phyloP scores from a whole-genome alignment of 2,888 invertebrate genomes.

The Protodeltote pygarga region DNA sequence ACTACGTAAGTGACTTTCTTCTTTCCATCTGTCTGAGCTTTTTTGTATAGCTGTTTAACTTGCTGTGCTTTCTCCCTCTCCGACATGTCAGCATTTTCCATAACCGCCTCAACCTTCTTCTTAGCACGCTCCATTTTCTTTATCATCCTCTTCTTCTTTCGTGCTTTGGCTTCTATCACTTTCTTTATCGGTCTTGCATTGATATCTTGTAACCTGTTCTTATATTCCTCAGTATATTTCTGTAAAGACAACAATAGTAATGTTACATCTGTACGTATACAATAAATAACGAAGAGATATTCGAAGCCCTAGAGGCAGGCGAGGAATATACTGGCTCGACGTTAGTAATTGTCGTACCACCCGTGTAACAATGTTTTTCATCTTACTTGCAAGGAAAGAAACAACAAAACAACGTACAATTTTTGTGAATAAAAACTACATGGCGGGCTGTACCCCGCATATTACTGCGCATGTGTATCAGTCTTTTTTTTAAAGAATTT shows the following conservation, averaged over 20 bases:
- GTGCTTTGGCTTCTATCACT: slow-evolving; percentile 98
- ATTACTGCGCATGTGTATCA: too few species aligned
- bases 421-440: too few species aligned
- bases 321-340: too few species aligned
- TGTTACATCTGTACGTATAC: too few species aligned
- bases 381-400: too few species aligned
- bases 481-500: too few species aligned
- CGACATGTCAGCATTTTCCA: slow-evolving; percentile 96
- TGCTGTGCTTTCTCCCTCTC: slow-evolving; percentile 97
- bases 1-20: slow-evolving; percentile 97
- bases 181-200: slow-evolving; percentile 99
- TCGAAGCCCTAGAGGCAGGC: too few species aligned
- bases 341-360: too few species aligned
- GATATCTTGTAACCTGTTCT: slow-evolving; percentile 93
- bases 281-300: too few species aligned
- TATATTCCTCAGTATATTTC: slow-evolving; percentile 95
- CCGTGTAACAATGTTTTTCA: too few species aligned
- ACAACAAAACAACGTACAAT: too few species aligned
- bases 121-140: slow-evolving; percentile 96
- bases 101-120: slow-evolving; percentile 97
- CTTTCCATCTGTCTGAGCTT: slow-evolving; percentile 94
- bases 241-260: slow-evolving; percentile 55
- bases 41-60: slow-evolving; percentile 97
- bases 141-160: slow-evolving; percentile 97
- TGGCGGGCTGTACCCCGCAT: too few species aligned